A percentile compares a stretch with the other conserved stretches of the same genome.
These are phyloP conservation scores for Smithornis capensis DNA, from an alignment of 2,113 vertebrate genomes.

Conservation along the genomic window DNA sequence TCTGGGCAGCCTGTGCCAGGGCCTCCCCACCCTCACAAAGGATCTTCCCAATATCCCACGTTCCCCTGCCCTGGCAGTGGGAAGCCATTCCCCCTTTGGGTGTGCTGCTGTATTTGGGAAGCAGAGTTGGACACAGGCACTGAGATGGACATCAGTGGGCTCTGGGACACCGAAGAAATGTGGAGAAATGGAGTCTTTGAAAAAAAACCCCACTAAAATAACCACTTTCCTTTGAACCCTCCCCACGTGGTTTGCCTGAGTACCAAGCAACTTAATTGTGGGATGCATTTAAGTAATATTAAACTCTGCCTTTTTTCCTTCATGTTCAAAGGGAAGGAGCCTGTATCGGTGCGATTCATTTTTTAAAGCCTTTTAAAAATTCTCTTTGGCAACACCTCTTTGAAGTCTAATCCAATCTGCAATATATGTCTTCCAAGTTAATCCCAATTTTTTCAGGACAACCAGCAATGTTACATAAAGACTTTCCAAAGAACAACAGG, in stretches of 20 bases:
- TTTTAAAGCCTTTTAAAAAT: slow-evolving; percentile 57
- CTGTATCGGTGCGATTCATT: not conserved
- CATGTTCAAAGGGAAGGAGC: slow-evolving; percentile 29
- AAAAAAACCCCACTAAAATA: slow-evolving; percentile 12
- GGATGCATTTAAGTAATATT: not conserved
- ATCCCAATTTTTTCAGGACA: slow-evolving; percentile 54
- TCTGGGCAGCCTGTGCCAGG: not conserved
- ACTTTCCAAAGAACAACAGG: slow-evolving; percentile 15
- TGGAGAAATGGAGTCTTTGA: not conserved
- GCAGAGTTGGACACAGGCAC: not conserved
- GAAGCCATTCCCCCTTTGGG: not conserved
- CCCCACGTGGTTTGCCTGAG: not conserved
- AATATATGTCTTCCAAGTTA: slow-evolving; percentile 43
- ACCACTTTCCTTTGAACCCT: slow-evolving; percentile 12
- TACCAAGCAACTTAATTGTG: not conserved
- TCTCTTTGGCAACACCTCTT: slow-evolving; percentile 53
- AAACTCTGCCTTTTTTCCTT: not conserved
- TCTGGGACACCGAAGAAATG: not conserved
- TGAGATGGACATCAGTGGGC: not conserved
- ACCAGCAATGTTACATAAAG: slow-evolving; percentile 23
- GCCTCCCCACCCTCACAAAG: rapidly evolving
- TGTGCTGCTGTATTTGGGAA: not conserved
- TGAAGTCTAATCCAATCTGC: slow-evolving; percentile 63
- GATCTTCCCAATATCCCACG: not conserved
- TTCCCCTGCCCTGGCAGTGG: not conserved